Evolutionary conservation across 2,113 vertebrate genomes (phyloP), one percentile per base, ranked within the genome.

Genomic region (Cromileptes altivelis): DNA sequence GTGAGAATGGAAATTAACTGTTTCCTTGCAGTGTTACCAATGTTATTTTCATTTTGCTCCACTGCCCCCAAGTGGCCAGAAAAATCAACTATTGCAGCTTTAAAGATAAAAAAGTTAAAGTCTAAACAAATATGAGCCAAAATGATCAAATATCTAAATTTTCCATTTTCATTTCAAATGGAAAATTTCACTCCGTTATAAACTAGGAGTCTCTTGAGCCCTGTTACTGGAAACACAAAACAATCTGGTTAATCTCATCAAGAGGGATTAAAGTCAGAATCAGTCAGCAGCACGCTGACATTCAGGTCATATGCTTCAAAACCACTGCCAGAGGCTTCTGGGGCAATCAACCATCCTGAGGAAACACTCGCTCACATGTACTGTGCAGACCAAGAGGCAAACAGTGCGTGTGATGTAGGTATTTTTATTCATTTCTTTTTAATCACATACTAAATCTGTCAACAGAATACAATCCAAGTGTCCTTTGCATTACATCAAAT

Each of bases 221-320:
- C 19, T 40, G 30, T 81, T 52, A 40, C 47, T 82, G 69, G 30
- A 82, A 74, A 78, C 40, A 64, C 50, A 69, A 56, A 81, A 62
- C 58, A 74, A 75, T 13, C 55, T 33, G 30, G 17, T 58, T 73
- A 69, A 68, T 70, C 75, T 74, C 74, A 78, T 78, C 19, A 58
- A 52, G 30, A 52, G 33, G 75, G 74, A 81, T 78, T 82, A 78
- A 74, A 62, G 70, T 81, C 78, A 69, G 69, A 68, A 40, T 68
- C 68, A 33, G 17, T 77, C 30, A 61, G 60, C 60, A 4, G 53
- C 15, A 67, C 19, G 3, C 1, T 71, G 27, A 69, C 56, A 69
- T 68, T 56, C 49, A 57, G 61, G 78, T 69, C 78, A 80, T 42
- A n/a, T 61, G 49, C 10, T 73, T 68, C 25, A 3, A 69, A 82